These are phyloP conservation scores for Dinoponera quadriceps DNA, from an alignment of 1,140 invertebrate genomes.

Conservation along the genomic window DNA sequence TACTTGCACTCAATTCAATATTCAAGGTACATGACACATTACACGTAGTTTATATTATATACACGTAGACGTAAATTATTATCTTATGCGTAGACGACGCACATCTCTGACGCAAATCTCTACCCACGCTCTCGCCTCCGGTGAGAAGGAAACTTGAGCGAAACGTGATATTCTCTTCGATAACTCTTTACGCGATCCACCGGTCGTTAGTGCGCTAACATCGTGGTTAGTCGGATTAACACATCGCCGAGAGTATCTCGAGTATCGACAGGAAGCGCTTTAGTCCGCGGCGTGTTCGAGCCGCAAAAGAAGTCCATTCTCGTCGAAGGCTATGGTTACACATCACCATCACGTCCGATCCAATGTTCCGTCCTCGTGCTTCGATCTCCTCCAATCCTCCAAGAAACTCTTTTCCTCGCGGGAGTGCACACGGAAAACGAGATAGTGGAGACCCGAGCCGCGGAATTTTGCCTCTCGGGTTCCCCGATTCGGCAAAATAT, in stretches of 20 bases:
- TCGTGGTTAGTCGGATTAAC: constrained; percentile 77
- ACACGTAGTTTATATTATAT: no score
- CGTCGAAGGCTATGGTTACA: constrained; percentile 37
- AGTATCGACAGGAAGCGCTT: constrained; percentile 62
- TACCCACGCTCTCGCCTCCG: not conserved
- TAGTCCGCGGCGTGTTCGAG: not conserved
- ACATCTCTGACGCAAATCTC: not conserved
- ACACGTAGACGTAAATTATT: no score
- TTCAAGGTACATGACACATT: no score
- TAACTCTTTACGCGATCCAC: constrained; percentile 22
- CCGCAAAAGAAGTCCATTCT: constrained; percentile 35
- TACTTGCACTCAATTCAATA: no score
- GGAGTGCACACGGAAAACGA: no score
- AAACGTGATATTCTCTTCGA: constrained; percentile 53
- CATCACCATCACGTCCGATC: not conserved
- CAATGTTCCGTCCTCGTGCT: constrained; percentile 26
- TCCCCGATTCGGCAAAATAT: no score
- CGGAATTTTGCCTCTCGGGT: no score
- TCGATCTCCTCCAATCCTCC: not conserved
- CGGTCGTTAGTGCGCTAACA: constrained; percentile 74
- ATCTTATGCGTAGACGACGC: no score
- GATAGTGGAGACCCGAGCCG: no score
- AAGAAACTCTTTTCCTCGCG: not conserved
- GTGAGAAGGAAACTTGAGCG: not conserved
- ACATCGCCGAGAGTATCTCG: constrained; percentile 61